phyloP scores from a whole-genome alignment of 2,113 vertebrate species.

The Pelvicachromis taeniatus region DNA sequence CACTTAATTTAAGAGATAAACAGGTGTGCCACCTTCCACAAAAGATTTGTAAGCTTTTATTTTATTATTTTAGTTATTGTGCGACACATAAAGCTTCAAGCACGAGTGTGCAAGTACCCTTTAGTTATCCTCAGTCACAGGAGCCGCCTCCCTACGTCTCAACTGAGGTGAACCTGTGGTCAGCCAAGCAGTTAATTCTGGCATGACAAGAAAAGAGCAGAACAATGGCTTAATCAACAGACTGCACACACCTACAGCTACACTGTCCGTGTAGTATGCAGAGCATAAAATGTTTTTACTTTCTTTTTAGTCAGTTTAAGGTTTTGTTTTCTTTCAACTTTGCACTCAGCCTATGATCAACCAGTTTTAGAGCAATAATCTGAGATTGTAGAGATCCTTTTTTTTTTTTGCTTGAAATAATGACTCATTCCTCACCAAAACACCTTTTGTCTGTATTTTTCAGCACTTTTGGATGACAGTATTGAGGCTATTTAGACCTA shows the following conservation, averaged over 20 bases:
- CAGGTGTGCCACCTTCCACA: background rate
- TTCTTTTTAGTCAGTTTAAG: background rate
- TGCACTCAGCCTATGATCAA: conserved; percentile 20
- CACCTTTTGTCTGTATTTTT: conserved; percentile 17
- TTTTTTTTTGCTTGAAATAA: background rate
- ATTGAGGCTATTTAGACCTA: background rate
- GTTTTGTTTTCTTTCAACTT: conserved; percentile 41
- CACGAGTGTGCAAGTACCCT: background rate
- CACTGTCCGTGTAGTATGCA: conserved; percentile 65
- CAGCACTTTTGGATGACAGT: background rate
- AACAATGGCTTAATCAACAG: conserved; percentile 65
- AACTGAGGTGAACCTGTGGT: conserved; percentile 56
- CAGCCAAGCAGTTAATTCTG: conserved; percentile 58
- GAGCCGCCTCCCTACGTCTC: background rate
- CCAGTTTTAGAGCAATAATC: conserved; percentile 13
- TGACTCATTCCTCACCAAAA: conserved; percentile 41
- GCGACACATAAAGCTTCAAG: background rate
- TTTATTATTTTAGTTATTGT: background rate
- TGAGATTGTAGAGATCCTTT: conserved; percentile 2
- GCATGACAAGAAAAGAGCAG: conserved; percentile 61
- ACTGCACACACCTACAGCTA: conserved; percentile 50
- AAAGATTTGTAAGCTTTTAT: background rate
- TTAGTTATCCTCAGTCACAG: background rate
- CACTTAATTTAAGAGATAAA: background rate
- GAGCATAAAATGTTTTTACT: conserved; percentile 34